phyloP scores from a whole-genome alignment of 2,113 vertebrate species.

The Lipotes vexillifer region DNA sequence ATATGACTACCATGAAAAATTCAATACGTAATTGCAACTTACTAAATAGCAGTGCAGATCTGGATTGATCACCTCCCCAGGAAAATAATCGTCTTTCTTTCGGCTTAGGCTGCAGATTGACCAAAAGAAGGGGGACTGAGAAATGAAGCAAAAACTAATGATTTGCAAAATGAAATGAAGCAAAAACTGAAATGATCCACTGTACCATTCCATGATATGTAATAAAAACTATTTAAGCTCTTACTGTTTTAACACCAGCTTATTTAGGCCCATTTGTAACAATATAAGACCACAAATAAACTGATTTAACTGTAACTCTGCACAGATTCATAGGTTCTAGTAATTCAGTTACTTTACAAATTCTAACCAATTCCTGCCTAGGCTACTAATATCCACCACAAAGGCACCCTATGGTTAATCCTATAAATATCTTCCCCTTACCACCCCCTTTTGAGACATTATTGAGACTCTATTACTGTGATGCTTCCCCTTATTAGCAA shows the following conservation, averaged over 20 bases:
- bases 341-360: not conserved
- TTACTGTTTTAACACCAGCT: not conserved
- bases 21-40: not conserved
- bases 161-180: not conserved
- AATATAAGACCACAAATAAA: not conserved
- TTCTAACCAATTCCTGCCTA: not conserved
- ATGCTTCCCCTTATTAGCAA: not conserved
- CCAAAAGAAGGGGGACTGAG: not conserved
- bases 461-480: not conserved
- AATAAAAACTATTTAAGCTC: not conserved
- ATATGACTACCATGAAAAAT: not conserved
- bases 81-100: constrained; percentile 5
- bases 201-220: not conserved
- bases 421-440: not conserved
- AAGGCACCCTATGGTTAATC: not conserved
- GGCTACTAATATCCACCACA: not conserved
- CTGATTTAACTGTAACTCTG: not conserved
- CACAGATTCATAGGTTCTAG: not conserved
- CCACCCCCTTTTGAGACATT: not conserved
- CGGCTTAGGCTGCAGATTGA: not conserved
- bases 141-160: not conserved
- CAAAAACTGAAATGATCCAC: not conserved
- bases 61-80: not conserved
- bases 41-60: not conserved
- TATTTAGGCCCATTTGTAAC: not conserved